Evolutionary conservation across 2,797 vertebrate genomes (phyloP).

Genomic region (Eremophila alpestris): DNA sequence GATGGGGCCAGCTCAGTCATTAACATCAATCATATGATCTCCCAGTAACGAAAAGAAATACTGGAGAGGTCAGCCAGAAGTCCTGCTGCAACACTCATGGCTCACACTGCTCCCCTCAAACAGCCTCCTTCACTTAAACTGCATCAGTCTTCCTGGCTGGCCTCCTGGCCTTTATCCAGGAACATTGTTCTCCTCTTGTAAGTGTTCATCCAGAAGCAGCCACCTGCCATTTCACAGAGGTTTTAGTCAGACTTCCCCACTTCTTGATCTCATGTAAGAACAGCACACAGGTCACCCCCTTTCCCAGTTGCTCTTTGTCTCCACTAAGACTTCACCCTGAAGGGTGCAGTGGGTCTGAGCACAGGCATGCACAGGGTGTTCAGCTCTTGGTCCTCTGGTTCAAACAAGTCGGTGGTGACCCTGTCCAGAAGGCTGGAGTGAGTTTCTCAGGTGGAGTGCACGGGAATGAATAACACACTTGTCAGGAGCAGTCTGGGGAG

Average conservation of each 20-base stretch:
- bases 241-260: not conserved
- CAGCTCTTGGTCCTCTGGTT: not conserved
- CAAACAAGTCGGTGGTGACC: not conserved
- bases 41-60: not conserved
- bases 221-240: not conserved
- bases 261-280: not conserved
- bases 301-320: not conserved
- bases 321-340: not conserved
- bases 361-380: not conserved
- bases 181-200: not conserved
- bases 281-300: not conserved
- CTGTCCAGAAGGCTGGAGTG: not conserved
- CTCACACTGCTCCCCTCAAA: not conserved
- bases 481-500: not conserved
- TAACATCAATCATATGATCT: not conserved
- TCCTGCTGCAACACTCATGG: not conserved
- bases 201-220: not conserved
- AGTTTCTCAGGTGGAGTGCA: not conserved
- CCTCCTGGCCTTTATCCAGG: not conserved
- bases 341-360: not conserved
- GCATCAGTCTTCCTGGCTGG: not conserved
- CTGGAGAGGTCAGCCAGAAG: not conserved
- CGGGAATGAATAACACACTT: not conserved
- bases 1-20: not conserved
- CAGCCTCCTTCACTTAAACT: not conserved